These are phyloP conservation scores for Raillietiella orientalis DNA, from an alignment of 2,888 invertebrate species.

Conservation along the genomic window DNA sequence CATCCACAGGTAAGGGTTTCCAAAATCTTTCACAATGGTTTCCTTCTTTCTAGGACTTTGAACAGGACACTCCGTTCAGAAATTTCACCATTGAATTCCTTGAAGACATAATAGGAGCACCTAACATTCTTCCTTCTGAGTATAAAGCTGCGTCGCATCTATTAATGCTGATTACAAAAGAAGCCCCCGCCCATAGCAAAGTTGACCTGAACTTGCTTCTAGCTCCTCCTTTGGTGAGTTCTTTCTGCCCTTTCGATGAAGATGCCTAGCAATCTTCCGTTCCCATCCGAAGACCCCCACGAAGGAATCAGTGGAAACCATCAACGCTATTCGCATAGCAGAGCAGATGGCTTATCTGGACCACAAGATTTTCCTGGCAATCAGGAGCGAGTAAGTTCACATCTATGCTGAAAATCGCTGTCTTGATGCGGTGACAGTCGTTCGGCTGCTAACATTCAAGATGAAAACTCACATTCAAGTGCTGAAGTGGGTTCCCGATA, in stretches of 20 bases:
- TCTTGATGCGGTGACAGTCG: no score
- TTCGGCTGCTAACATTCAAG: background rate
- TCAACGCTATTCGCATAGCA: constrained; percentile 64
- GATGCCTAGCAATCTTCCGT: no score
- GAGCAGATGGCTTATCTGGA: constrained; percentile 74
- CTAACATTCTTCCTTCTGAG: constrained; percentile 50
- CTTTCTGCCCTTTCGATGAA: no score
- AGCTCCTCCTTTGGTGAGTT: constrained; percentile 19
- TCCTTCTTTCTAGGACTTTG: constrained; percentile 26
- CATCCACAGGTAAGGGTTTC: constrained; percentile 30
- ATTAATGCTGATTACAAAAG: constrained; percentile 36
- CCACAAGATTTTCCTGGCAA: constrained; percentile 57
- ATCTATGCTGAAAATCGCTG: no score
- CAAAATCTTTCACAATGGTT: constrained; percentile 1
- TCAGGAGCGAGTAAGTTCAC: constrained; percentile 51
- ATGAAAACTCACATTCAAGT: no score
- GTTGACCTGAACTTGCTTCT: constrained; percentile 35
- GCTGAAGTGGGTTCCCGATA: no score
- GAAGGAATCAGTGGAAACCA: constrained; percentile 46
- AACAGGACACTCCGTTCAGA: constrained; percentile 34
- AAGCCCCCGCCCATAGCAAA: constrained; percentile 26
- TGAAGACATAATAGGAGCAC: constrained; percentile 52
- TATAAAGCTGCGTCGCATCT: constrained; percentile 61
- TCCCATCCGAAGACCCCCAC: constrained; percentile 25
- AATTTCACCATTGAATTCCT: constrained; percentile 48